A percentile compares a stretch with the other conserved stretches of the same genome.
Conservation (phyloP, 2,113 vertebrate genomes). For the Ptychochromis oligacanthus region DNA sequence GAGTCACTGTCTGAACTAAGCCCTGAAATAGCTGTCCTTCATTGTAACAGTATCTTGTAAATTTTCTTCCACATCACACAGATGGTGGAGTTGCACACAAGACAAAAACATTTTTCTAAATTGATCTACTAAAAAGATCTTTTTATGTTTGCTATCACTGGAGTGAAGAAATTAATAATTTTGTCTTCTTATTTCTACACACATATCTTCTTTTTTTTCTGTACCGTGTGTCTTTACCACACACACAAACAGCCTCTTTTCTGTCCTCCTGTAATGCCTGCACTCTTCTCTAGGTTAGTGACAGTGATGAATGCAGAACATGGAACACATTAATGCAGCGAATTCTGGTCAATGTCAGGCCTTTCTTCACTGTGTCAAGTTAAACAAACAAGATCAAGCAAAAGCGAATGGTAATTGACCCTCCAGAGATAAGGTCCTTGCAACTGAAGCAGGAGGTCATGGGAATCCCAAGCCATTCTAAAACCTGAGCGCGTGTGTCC, state of each 20-base stretch:
- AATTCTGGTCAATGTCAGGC: constrained; percentile 96
- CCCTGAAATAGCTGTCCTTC: not conserved
- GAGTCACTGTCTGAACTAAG: constrained; percentile 12
- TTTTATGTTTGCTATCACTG: not conserved
- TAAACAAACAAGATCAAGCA: constrained; percentile 99
- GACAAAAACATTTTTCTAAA: not conserved
- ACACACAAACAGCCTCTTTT: constrained; percentile 27
- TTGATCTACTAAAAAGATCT: not conserved
- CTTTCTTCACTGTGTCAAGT: constrained; percentile 98
- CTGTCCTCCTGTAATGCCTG: constrained; percentile 73
- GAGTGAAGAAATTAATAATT: constrained; percentile 38
- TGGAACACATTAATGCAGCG: constrained; percentile 97
- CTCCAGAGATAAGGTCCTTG: constrained; percentile 88
- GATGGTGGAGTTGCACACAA: not conserved
- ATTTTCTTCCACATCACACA: constrained; percentile 29
- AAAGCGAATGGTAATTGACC: constrained; percentile 94
- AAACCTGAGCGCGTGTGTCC: constrained; percentile 37
- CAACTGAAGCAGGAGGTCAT: constrained; percentile 84
- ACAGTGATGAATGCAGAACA: constrained; percentile 99
- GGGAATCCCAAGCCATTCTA: constrained; percentile 51
- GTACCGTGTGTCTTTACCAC: not conserved
- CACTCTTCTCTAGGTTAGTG: constrained; percentile 80
- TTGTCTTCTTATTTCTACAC: not conserved
- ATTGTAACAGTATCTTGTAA: constrained; percentile 14
- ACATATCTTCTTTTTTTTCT: not conserved